phyloP scores from a whole-genome alignment of 92 coral and sea anemone genomes.

The Actinostola sp. region DNA sequence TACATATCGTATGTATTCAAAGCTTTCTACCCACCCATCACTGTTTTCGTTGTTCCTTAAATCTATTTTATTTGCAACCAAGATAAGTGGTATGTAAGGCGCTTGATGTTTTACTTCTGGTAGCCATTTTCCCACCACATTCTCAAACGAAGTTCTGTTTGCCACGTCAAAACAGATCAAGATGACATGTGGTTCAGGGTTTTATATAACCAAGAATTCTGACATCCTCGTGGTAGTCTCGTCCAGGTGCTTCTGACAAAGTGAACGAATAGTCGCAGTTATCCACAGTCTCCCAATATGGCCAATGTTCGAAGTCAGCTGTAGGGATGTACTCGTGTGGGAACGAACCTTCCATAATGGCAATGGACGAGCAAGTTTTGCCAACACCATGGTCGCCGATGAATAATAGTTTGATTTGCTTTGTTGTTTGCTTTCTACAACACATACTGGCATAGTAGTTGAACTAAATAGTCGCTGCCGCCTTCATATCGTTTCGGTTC shows the following conservation, averaged over 20 bases:
- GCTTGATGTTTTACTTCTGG: constrained; percentile 63
- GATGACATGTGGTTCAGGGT: constrained; percentile 74
- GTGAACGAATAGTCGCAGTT: constrained; percentile 39
- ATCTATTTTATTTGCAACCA: constrained; percentile 79
- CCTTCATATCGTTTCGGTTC: no score
- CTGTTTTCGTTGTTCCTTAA: constrained; percentile 35
- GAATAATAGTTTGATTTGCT: constrained; percentile 57
- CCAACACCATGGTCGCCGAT: constrained; percentile 91
- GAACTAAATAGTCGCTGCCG: no score
- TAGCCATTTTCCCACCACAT: constrained; percentile 68
- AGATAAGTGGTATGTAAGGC: constrained; percentile 58
- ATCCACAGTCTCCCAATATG: constrained; percentile 26
- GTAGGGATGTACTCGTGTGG: constrained; percentile 74
- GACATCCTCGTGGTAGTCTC: constrained; percentile 83
- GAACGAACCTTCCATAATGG: constrained; percentile 43
- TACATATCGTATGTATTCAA: neutral
- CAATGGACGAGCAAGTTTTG: constrained; percentile 62
- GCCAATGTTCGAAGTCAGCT: constrained; percentile 64
- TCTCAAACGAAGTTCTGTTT: constrained; percentile 63
- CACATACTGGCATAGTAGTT: no score
- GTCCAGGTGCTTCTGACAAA: constrained; percentile 88
- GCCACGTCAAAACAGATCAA: constrained; percentile 76
- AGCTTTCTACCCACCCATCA: neutral
- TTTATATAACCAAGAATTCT: constrained; percentile 64
- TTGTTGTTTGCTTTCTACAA: no score